These are phyloP conservation scores for Struthidea cinerea DNA, from an alignment of 2,113 vertebrate genomes.

Conservation along the genomic window DNA sequence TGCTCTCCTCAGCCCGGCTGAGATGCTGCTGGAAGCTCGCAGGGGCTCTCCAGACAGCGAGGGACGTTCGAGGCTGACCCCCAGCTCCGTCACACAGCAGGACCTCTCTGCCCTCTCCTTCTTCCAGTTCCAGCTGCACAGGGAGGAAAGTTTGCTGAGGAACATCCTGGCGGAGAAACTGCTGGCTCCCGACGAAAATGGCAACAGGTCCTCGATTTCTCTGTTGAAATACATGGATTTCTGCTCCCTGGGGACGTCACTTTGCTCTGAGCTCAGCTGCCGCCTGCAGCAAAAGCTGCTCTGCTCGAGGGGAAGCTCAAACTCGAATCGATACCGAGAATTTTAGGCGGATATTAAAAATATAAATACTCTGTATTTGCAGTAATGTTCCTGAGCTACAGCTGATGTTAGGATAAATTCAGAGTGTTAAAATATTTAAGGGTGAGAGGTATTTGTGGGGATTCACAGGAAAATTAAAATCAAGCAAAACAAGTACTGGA, in stretches of 20 bases:
- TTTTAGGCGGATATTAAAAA: not conserved
- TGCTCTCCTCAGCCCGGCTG: not conserved
- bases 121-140: slow-evolving; percentile 79
- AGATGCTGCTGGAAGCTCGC: not conserved
- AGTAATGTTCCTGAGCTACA: not conserved
- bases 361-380: rapidly evolving
- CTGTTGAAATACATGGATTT: not conserved
- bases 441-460: no score
- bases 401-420: not conserved
- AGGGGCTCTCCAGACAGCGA: not conserved
- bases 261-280: not conserved
- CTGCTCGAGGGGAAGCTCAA: not conserved
- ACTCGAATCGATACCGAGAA: no score
- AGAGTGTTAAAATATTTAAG: not conserved
- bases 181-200: slow-evolving; percentile 62
- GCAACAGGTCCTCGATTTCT: slow-evolving; percentile 68
- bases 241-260: not conserved
- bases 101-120: slow-evolving; percentile 59
- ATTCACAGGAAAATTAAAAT: not conserved
- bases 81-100: not conserved
- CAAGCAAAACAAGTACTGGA: not conserved
- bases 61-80: not conserved
- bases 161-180: slow-evolving; percentile 57
- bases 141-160: slow-evolving; percentile 68
- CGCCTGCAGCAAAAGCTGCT: not conserved